These are phyloP conservation scores for Drosophila fungiperda DNA, from an alignment of 2,888 invertebrate species.

Conservation along the genomic window DNA sequence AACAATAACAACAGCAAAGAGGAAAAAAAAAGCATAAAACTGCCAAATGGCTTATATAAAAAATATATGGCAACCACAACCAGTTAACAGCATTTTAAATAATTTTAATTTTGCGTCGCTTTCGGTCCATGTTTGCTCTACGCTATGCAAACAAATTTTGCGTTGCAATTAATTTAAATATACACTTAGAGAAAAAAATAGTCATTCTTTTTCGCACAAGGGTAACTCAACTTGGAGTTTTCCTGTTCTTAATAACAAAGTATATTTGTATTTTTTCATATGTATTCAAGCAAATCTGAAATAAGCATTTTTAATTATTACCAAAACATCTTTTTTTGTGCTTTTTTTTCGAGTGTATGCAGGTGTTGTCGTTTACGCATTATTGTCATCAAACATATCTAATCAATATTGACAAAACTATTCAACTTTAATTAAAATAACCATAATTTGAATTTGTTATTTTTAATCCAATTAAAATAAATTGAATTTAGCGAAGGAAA, in stretches of 20 bases:
- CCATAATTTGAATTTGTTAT: conserved; percentile 27
- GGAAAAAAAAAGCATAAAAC: conserved; percentile 11
- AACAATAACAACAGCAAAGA: background rate
- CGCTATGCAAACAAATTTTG: conserved; percentile 47
- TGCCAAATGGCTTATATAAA: conserved; percentile 23
- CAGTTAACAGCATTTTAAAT: conserved; percentile 31
- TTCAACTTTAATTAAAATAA: conserved; percentile 65
- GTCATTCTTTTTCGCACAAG: background rate
- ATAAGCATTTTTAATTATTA: too few species aligned
- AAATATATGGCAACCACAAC: conserved; percentile 18
- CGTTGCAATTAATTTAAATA: conserved; percentile 54
- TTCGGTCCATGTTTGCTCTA: conserved; percentile 26
- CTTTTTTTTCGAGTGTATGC: background rate
- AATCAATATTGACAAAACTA: conserved; percentile 65
- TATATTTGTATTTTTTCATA: background rate
- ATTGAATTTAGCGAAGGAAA: background rate
- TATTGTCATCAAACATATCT: conserved; percentile 30
- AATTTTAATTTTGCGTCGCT: conserved; percentile 39
- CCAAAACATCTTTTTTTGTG: too few species aligned
- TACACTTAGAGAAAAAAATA: background rate
- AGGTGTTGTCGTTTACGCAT: conserved; percentile 7
- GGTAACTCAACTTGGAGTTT: background rate
- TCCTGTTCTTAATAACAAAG: background rate
- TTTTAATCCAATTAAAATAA: background rate
- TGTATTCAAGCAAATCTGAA: too few species aligned